phyloP scores from a whole-genome alignment of 1,140 invertebrate species.

The Drosophila santomea region DNA sequence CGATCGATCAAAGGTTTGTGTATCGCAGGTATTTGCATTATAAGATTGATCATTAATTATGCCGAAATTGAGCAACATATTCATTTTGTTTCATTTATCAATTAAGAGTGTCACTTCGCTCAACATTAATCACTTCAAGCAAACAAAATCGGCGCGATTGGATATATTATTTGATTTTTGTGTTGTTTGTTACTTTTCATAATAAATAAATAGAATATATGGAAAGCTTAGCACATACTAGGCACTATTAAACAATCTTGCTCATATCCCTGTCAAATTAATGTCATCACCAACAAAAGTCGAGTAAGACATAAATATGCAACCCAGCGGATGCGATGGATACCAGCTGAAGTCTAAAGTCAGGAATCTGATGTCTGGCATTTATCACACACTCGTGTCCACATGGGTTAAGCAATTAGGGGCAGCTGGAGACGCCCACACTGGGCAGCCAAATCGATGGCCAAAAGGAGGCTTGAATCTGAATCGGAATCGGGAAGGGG shows the following conservation, averaged over 20 bases:
- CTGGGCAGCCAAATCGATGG: slow-evolving; percentile 34
- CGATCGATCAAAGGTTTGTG: slow-evolving; percentile 6
- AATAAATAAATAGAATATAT: too few relatives aligned
- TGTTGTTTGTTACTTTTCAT: too few relatives aligned
- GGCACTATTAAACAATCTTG: background rate
- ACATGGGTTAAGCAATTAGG: slow-evolving; percentile 67
- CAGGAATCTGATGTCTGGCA: slow-evolving; percentile 30
- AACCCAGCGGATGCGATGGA: slow-evolving; percentile 28
- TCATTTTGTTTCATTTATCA: slow-evolving; percentile 17
- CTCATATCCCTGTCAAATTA: slow-evolving; percentile 30
- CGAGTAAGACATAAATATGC: slow-evolving; percentile 36
- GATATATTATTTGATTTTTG: background rate
- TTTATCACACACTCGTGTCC: slow-evolving; percentile 55
- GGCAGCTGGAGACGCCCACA: slow-evolving; percentile 48
- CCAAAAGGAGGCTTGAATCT: slow-evolving; percentile 7
- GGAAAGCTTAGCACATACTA: too few relatives aligned
- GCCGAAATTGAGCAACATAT: slow-evolving; percentile 3
- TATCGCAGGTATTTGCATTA: background rate
- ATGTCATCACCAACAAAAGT: slow-evolving; percentile 29
- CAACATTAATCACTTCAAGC: slow-evolving; percentile 1
- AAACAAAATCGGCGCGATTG: background rate
- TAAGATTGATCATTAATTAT: slow-evolving; percentile 5
- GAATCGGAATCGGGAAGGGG: too few relatives aligned
- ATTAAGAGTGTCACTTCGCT: slow-evolving; percentile 3
- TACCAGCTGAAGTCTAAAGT: slow-evolving; percentile 10